These are phyloP conservation scores for Ooceraea biroi DNA, from an alignment of 1,140 invertebrate genomes.

Conservation along the genomic window DNA sequence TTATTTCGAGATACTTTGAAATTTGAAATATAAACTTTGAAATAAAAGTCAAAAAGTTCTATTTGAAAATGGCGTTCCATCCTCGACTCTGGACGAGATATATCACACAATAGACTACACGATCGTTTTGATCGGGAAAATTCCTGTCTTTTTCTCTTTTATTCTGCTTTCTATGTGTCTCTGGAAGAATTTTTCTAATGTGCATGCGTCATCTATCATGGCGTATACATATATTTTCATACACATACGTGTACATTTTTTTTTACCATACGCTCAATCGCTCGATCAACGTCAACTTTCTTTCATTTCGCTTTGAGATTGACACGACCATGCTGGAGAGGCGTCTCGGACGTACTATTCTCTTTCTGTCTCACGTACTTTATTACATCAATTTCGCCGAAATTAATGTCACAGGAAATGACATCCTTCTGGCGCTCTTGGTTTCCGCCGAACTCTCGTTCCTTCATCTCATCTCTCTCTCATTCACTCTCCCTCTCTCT, in stretches of 20 bases:
- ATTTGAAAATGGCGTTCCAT: conserved; percentile 43
- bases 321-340: background rate
- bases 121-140: conserved; percentile 14
- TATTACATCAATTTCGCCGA: background rate
- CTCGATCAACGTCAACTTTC: conserved; percentile 41
- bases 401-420: background rate
- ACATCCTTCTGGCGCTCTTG: background rate
- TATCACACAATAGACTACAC: conserved; percentile 34
- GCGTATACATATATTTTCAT: conserved; percentile 17
- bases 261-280: conserved; percentile 7
- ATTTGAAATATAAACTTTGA: too few species aligned
- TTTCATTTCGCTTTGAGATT: conserved; percentile 10
- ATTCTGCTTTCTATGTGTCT: conserved; percentile 51
- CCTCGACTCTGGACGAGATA: conserved; percentile 25
- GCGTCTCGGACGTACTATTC: background rate
- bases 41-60: too few species aligned
- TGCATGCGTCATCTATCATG: conserved; percentile 59
- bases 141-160: conserved; percentile 1
- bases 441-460: background rate
- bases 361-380: background rate
- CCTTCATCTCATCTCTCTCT: background rate
- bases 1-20: too few species aligned
- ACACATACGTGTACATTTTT: conserved; percentile 2
- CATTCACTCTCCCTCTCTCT: too few species aligned
- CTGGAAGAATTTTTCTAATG: conserved; percentile 36